Evolutionary conservation across 2,113 vertebrate genomes (phyloP), one percentile per base, ranked within the genome.

Genomic region (Brachyhypopomus gauderio): DNA sequence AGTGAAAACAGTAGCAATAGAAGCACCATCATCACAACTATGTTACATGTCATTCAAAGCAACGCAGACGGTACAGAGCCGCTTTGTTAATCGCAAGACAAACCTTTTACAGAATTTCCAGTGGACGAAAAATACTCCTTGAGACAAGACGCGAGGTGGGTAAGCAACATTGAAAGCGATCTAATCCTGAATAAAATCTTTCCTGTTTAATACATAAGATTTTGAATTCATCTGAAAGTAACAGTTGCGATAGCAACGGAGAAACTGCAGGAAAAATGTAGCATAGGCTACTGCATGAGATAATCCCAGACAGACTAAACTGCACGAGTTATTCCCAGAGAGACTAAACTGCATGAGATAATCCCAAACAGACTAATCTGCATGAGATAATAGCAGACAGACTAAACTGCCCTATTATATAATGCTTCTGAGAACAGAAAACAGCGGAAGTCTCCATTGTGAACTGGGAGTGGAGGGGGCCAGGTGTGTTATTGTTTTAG

Each of bases 271-370:
- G 84, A 88, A 90, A 67, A 82, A 66, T 91, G 90, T 91, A n/a
- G n/a, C n/a, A n/a, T n/a, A n/a, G n/a, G n/a, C n/a, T n/a, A 92
- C 90, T 86, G 88, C 85, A 74, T 77, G 8, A 74, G 77, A 71
- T 67, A 60, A 22, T 78, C 48, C 71, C 77, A 70, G 60, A 66
- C 77, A 70, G 75, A 66, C 45, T 81, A 52, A 88, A 84, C 86
- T 86, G 79, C 83, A 74, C 76, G 8, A 74, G 77, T 66, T 67
- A 60, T 20, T 78, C 48, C 71, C 77, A 70, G 60, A 66, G 75
- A 70, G 75, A 66, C 30, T 3, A 30, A 30, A 92, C 90, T 86
- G 88, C 85, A 74, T 77, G 8, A 74, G 77, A 71, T 67, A 60
- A 22, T 78, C 48, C 71, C 77, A 70, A 56, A 66, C 77, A 70